These are phyloP conservation scores for Megalonaias nervosa DNA, from an alignment of 1,140 invertebrate species.

Conservation along the genomic window DNA sequence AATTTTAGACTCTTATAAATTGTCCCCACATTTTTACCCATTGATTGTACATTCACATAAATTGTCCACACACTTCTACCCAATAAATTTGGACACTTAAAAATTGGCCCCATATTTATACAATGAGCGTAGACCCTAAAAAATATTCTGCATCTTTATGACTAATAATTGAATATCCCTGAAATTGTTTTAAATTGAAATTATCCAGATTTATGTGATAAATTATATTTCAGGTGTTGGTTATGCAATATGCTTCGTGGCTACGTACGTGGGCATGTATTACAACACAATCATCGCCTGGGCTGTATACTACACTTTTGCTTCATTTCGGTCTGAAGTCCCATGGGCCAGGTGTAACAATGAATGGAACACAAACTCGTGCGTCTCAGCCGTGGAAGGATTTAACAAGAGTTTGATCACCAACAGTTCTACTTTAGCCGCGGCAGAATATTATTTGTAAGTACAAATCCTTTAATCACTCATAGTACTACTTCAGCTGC, in stretches of 20 bases:
- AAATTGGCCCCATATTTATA: no score
- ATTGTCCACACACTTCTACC: no score
- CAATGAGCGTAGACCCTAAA: no score
- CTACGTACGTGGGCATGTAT: constrained; percentile 98
- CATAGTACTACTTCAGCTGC: constrained; percentile 49
- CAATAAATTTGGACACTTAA: no score
- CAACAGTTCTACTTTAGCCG: constrained; percentile 48
- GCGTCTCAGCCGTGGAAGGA: constrained; percentile 66
- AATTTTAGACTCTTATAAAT: no score
- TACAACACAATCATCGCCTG: constrained; percentile 99
- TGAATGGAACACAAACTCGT: constrained; percentile 90
- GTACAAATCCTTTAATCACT: constrained; percentile 16
- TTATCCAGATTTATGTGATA: no score
- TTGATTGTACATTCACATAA: no score
- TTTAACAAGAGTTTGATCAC: constrained; percentile 41
- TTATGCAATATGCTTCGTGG: constrained; percentile 95
- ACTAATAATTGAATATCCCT: no score
- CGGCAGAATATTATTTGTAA: constrained; percentile 48
- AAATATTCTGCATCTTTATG: no score
- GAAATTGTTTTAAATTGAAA: no score
- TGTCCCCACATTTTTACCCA: no score
- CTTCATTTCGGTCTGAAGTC: constrained; percentile 76
- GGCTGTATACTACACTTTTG: constrained; percentile 92
- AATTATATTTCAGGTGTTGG: constrained; percentile 84
- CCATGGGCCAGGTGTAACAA: constrained; percentile 95